Conservation (phyloP, 2,797 vertebrate species). For the Melanotaenia boesemani region DNA sequence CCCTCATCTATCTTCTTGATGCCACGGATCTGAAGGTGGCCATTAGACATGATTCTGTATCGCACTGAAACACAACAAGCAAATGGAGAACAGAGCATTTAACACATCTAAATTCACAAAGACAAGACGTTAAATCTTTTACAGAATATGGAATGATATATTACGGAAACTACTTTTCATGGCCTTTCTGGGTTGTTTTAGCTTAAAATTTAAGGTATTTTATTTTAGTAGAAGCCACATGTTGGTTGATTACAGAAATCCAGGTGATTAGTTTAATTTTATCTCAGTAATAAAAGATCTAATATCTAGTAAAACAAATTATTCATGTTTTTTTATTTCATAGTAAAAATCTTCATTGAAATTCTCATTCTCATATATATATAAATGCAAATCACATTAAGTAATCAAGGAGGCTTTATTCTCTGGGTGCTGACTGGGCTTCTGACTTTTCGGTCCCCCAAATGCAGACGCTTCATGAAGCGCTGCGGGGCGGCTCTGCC, state of each 20-base stretch:
- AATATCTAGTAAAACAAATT: no score
- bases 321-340: no score
- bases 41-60: slow-evolving; percentile 88
- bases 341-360: no score
- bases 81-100: slow-evolving; percentile 10
- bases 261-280: background rate
- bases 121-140: no score
- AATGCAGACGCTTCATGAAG: no score
- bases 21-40: slow-evolving; percentile 94
- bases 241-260: no score
- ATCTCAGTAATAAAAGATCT: background rate
- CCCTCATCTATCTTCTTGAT: slow-evolving; percentile 98
- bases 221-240: background rate
- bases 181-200: background rate
- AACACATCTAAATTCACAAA: background rate
- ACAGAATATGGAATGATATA: no score
- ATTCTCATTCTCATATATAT: no score
- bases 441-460: no score
- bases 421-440: background rate
- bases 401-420: background rate
- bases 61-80: slow-evolving; percentile 82
- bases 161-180: no score
- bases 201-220: background rate
- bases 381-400: background rate
- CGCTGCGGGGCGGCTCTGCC: no score